A percentile compares a stretch with the other conserved stretches of the same genome.
These are phyloP conservation scores for Greenwoodochromis staneri DNA, from an alignment of 2,113 vertebrate genomes.

Conservation along the genomic window DNA sequence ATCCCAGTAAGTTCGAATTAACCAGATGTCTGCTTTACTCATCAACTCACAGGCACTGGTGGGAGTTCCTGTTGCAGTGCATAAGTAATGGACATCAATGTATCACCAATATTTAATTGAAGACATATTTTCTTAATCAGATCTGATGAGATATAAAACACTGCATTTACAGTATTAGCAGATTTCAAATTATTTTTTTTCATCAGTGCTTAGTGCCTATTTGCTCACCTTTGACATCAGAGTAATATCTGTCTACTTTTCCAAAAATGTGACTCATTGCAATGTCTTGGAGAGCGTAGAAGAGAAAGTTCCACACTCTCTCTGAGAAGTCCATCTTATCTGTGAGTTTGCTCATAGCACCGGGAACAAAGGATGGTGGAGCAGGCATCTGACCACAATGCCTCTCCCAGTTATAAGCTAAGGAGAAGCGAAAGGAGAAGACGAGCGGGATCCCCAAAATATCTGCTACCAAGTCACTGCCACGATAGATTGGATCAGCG, in stretches of 20 bases:
- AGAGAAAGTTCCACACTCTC: slow-evolving; percentile 56
- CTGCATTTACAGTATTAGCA: rapidly evolving
- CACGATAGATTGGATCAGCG: slow-evolving; percentile 43
- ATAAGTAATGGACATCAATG: rapidly evolving
- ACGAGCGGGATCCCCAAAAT: slow-evolving; percentile 3
- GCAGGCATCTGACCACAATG: not conserved
- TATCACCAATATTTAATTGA: rapidly evolving
- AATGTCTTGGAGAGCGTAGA: slow-evolving; percentile 23
- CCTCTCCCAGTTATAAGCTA: rapidly evolving
- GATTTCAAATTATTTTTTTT: rapidly evolving
- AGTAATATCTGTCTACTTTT: slow-evolving; percentile 58
- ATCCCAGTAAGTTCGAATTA: rapidly evolving
- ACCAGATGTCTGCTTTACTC: too few relatives aligned
- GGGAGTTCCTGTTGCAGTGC: too few relatives aligned
- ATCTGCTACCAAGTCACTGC: slow-evolving; percentile 65
- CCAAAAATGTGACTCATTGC: not conserved
- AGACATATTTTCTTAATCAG: not conserved
- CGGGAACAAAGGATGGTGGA: not conserved
- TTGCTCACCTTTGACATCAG: slow-evolving; percentile 61
- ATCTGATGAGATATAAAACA: rapidly evolving
- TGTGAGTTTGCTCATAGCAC: not conserved
- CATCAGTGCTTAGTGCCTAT: not conserved
- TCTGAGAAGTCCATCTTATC: slow-evolving; percentile 72
- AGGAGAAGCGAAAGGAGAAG: rapidly evolving
- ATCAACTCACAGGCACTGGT: too few relatives aligned